Base-by-base conservation (phyloP, 2,888 invertebrate species). In the Ptychoptera albimana region DNA sequence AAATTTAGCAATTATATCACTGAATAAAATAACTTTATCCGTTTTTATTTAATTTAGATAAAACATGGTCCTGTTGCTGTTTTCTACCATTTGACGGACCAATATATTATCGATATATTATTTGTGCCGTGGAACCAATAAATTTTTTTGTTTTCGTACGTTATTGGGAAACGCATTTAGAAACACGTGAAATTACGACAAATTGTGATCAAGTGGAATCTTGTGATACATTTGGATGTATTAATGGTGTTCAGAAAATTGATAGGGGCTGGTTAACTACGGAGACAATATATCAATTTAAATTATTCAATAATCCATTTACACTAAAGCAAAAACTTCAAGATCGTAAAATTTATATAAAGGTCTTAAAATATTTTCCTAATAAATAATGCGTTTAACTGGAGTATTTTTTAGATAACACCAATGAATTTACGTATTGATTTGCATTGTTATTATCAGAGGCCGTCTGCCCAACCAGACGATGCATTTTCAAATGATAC, bases 201-300 rank as follows among this genome's bases (percentile, higher is more conserved):
- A 57, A 68, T 68, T 61, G 54, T 52, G 60, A 52, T 38, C 8
- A 49, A 2, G 50, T 49, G 2, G 7, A 5, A 23, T 52, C 50
- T 11, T 61, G 65, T 46, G 79, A 82, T 50, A 67, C 68, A 42
- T 86, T 84, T 67, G 87, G 87, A 39, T 68, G 71, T 53, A 72
- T 74, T 54, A 70, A 71, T 53, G 72, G 67, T 11, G 63, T 65
- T 23, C 63, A 66, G 49, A 71, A 72, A 51, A 66, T 86, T 11
- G 82, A 80, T 56, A 73, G 77, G 51, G 91, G 91, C 11, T 92
- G 91, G 91, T 68, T 91, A 29, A 87, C 82, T 35, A 73, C 74
- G 49, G 86, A 87, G 60, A 80, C 81, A n/a, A 69, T 84, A 44
- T 70, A 92, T 39, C 89, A 91, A 60, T 74, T 92, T 48, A 86